Percentiles rank a stretch among this genome's conserved stretches.
These are phyloP conservation scores for Dinomys branickii DNA, from an alignment of 2,113 vertebrate genomes.

Conservation along the genomic window DNA sequence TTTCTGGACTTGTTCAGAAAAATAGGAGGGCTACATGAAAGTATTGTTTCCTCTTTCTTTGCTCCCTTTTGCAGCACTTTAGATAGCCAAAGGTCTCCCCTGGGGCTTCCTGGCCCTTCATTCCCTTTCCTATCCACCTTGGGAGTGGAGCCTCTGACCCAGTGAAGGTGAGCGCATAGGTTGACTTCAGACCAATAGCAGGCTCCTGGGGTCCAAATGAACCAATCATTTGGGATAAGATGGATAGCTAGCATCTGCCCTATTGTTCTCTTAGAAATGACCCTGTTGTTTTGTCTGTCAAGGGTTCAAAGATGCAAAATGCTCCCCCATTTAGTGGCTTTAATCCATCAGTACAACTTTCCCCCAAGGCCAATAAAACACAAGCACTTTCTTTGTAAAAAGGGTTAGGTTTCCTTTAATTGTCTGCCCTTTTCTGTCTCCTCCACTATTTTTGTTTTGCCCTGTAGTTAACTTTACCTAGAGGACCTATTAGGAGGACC, in stretches of 20 bases:
- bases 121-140: not conserved
- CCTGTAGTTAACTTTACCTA: constrained; percentile 74
- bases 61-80: not conserved
- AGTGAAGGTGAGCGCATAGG: constrained; percentile 44
- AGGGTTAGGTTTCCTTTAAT: constrained; percentile 81
- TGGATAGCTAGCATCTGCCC: constrained; percentile 37
- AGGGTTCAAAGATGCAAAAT: constrained; percentile 45
- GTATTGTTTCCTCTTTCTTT: not conserved
- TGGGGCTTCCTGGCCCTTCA: not conserved
- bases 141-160: constrained; percentile 4
- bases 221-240: constrained; percentile 61
- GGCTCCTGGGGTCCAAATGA: constrained; percentile 9
- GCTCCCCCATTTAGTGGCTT: constrained; percentile 40
- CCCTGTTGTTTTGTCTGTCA: constrained; percentile 43
- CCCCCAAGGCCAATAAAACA: constrained; percentile 64
- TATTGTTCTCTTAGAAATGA: constrained; percentile 54
- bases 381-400: constrained; percentile 72
- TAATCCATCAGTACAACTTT: constrained; percentile 60
- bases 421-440: constrained; percentile 77
- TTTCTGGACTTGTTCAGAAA: constrained; percentile 63
- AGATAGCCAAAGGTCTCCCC: not conserved
- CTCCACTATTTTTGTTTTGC: constrained; percentile 80
- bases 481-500: constrained; percentile 46
- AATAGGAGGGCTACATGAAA: not conserved
- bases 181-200: constrained; percentile 45